Percentiles rank a stretch among this genome's conserved stretches.
These are phyloP conservation scores for Cichlasoma orientale DNA, from an alignment of 2,797 vertebrate genomes.

Conservation along the genomic window DNA sequence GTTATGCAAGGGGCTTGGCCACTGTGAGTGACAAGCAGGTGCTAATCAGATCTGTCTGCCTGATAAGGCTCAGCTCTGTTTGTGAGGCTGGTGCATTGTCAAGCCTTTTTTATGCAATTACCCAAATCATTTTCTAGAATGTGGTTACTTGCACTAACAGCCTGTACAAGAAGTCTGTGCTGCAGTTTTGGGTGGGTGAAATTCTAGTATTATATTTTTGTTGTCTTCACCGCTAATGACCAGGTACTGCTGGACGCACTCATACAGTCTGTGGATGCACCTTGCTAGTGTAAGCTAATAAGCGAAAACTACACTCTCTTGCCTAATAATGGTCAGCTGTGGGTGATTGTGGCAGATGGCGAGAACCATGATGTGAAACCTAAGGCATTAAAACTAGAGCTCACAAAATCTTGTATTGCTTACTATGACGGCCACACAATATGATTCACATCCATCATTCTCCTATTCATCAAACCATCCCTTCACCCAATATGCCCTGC, in stretches of 20 bases:
- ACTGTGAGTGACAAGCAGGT: background rate
- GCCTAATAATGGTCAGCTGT: background rate
- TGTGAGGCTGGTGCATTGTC: too few relatives aligned
- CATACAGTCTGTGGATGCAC: background rate
- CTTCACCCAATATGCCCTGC: background rate
- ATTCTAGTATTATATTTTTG: background rate
- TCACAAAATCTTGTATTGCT: background rate
- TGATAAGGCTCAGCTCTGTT: background rate
- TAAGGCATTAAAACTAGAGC: background rate
- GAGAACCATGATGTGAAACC: background rate
- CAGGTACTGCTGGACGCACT: background rate
- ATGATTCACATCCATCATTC: constrained; percentile 41
- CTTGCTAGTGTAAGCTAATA: background rate
- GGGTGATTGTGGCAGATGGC: background rate
- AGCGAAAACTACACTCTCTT: background rate
- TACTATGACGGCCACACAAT: constrained; percentile 7
- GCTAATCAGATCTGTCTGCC: background rate
- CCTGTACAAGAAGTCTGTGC: background rate
- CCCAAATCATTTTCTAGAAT: background rate
- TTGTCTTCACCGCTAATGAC: background rate
- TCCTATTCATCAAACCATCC: constrained; percentile 28
- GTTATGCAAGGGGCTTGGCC: background rate
- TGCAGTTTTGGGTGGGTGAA: too few relatives aligned
- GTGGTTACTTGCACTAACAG: background rate
- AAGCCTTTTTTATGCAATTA: background rate